Evolutionary conservation across 2,797 vertebrate species (phyloP), one percentile per base, ranked within the genome.

Genomic region (Echiichthys vipera): DNA sequence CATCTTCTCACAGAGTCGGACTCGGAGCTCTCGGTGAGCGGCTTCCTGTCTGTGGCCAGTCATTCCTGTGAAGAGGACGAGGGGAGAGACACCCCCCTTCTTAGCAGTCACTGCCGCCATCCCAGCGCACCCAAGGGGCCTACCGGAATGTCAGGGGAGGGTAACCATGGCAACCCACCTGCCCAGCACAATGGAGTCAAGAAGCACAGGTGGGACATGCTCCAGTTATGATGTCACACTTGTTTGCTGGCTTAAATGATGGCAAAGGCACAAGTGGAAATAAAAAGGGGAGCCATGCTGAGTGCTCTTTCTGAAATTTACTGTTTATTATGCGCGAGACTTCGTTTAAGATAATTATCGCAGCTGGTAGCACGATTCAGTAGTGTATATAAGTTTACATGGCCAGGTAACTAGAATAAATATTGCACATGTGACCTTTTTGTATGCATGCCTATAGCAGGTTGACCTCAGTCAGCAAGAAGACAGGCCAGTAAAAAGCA

Each of bases 181-280:
- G 85, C 87, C 43, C 94, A 96, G 81, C 91, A 95, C 91, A 99
- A 98, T 3, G 97, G 96, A 86, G 96, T 98, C 89, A 95, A 96
- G 91, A 97, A 95, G 46, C 95, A 97, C 96, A 98, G 98, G 98
- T 99, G 95, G 91, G 96, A 79, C 64, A 58, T 18, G 70, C 73
- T 90, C 72, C 69, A 71, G 70, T 85, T 81, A 78, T 84, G 80
- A 88, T 83, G 80, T 84, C 71, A 76, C 62, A 77, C 71, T 84
- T 88, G 71, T 88, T 91, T 91, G 78, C 66, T 27, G 65, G 47
- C 78, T 65, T 45, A 50, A 62, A 71, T 55, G 30, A 45, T 65
- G 68, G 14, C 13, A 69, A 53, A 69, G 56, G 61, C 25, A 65
- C 7, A 0, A 30, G 20, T 18, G 13, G 43, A 65, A 57, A 37